Conservation (phyloP, 2,797 vertebrate species). For the Poecilia wingei region DNA sequence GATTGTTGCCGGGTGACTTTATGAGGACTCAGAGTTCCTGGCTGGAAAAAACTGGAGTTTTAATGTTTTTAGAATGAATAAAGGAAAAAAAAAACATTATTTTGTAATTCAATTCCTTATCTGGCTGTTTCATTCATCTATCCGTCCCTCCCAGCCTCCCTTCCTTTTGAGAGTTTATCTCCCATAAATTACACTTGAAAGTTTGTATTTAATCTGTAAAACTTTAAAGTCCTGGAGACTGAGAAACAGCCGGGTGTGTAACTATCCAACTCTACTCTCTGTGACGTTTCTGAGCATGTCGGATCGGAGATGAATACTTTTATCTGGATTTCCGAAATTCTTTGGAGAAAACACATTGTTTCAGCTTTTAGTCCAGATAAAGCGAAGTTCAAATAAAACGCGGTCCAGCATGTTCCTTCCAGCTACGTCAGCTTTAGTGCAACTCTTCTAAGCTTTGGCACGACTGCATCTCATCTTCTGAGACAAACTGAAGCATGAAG, state of each 20-base stretch:
- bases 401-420: too few species aligned
- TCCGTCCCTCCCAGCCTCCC: not conserved
- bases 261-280: not conserved
- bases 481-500: too few species aligned
- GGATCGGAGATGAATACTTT: not conserved
- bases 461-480: too few species aligned
- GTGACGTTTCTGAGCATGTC: not conserved
- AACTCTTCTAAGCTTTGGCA: too few species aligned
- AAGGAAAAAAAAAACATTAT: not conserved
- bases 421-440: too few species aligned
- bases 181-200: not conserved
- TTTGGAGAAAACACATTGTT: not conserved
- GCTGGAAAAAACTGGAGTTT: not conserved
- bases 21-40: not conserved
- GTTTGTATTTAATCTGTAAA: not conserved
- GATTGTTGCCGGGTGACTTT: not conserved
- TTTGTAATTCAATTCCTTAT: not conserved
- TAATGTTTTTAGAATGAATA: not conserved
- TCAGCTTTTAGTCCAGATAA: too few species aligned
- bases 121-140: not conserved
- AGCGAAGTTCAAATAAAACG: too few species aligned
- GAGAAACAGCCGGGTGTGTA: not conserved
- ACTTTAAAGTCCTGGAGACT: too few species aligned
- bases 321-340: not conserved
- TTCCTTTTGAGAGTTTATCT: not conserved